These are phyloP conservation scores for Rhabditoides inermis DNA, from an alignment of 2,888 invertebrate species.

Conservation along the genomic window DNA sequence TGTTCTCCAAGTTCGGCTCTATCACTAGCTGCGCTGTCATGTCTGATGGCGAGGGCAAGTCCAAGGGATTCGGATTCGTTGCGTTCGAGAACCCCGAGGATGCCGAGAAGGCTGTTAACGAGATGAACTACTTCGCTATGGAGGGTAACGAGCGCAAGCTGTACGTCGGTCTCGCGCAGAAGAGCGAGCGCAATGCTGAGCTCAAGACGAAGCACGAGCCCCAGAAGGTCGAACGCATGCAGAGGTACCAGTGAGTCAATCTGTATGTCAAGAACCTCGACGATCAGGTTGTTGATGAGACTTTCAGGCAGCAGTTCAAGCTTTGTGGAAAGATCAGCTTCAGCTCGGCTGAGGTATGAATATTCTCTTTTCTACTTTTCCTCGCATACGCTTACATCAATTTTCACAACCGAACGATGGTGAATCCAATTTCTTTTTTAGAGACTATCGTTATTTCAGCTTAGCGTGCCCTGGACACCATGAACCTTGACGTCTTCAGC, in stretches of 20 bases:
- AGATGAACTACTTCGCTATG: conserved; percentile 71
- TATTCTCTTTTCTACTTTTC: no score
- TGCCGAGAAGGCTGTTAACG: conserved; percentile 83
- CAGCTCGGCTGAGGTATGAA: no score
- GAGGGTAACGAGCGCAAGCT: conserved; percentile 55
- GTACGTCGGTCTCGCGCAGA: conserved; percentile 95
- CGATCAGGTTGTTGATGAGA: conserved; percentile 92
- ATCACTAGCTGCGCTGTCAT: conserved; percentile 41
- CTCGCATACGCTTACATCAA: no score
- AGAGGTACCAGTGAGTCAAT: conserved; percentile 73
- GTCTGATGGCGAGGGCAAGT: conserved; percentile 38
- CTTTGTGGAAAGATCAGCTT: no score
- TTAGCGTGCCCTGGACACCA: conserved; percentile 94
- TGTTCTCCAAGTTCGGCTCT: conserved; percentile 65
- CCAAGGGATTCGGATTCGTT: conserved; percentile 94
- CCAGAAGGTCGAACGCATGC: conserved; percentile 65
- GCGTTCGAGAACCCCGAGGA: conserved; percentile 92
- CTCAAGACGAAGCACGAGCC: conserved; percentile 90
- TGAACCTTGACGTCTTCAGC: conserved; percentile 99
- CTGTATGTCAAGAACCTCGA: conserved; percentile 98
- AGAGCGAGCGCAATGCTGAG: conserved; percentile 95
- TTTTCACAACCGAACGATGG: no score
- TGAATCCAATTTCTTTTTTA: no score
- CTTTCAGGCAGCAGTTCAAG: conserved; percentile 85
- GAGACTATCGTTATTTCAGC: no score